These are phyloP conservation scores for Pediacus dermestoides DNA, from an alignment of 2,888 invertebrate genomes.

Conservation along the genomic window DNA sequence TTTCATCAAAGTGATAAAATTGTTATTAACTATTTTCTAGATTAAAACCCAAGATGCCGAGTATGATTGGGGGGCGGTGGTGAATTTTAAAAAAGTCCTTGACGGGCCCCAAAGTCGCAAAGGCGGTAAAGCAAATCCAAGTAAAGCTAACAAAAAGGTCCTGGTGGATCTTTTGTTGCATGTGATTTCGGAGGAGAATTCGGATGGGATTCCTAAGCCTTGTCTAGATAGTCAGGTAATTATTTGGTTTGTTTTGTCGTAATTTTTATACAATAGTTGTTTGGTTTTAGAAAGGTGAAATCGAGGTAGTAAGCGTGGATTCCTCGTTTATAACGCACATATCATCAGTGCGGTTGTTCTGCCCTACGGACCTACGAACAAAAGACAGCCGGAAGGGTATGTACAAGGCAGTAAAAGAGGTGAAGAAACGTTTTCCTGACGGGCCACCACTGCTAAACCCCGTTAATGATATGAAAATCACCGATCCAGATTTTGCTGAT, in stretches of 20 bases:
- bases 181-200: slow-evolving; percentile 61
- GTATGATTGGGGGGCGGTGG: slow-evolving; percentile 96
- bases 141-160: slow-evolving; percentile 61
- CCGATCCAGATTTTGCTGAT: slow-evolving; percentile 73
- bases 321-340: slow-evolving; percentile 80
- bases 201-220: slow-evolving; percentile 63
- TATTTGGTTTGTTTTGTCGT: slow-evolving; percentile 6
- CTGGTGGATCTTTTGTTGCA: slow-evolving; percentile 82
- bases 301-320: slow-evolving; percentile 85
- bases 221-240: slow-evolving; percentile 62
- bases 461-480: slow-evolving; percentile 93
- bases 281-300: slow-evolving; percentile 64
- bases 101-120: slow-evolving; percentile 31
- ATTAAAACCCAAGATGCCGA: slow-evolving; percentile 78
- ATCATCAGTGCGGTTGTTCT: slow-evolving; percentile 84
- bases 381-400: slow-evolving; percentile 82
- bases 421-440: slow-evolving; percentile 83
- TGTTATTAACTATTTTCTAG: slow-evolving; percentile 46
- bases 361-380: slow-evolving; percentile 85
- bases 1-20: slow-evolving; percentile 6
- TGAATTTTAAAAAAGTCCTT: slow-evolving; percentile 71
- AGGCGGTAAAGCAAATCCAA: slow-evolving; percentile 51
- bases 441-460: slow-evolving; percentile 90
- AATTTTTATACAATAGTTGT: too few species aligned
- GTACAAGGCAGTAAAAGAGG: slow-evolving; percentile 80